Evolutionary conservation across 1,140 invertebrate species (phyloP).

Genomic region (Heterodera carotae): DNA sequence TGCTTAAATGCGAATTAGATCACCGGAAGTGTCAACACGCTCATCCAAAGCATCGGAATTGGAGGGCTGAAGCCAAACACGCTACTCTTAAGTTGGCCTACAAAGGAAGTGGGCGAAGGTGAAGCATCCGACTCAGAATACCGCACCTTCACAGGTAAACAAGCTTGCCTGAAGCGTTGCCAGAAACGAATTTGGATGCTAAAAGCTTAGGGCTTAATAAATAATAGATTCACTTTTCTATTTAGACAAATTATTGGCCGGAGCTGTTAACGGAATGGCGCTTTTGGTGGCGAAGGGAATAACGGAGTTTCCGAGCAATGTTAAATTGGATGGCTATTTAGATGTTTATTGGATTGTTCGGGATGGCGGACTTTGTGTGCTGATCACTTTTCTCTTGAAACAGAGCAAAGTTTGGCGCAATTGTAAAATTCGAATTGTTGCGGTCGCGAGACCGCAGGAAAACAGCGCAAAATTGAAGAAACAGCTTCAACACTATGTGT

Average conservation of each 20-base stretch:
- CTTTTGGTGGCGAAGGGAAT: slow-evolving; percentile 62
- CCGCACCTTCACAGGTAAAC: slow-evolving; percentile 56
- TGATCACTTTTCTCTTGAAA: slow-evolving; percentile 91
- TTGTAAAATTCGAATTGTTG: slow-evolving; percentile 96
- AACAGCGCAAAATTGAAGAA: slow-evolving; percentile 99
- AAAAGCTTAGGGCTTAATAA: too few relatives aligned
- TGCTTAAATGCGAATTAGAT: too few relatives aligned
- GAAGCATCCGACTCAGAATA: slow-evolving; percentile 54
- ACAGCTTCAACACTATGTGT: slow-evolving; percentile 93
- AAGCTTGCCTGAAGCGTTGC: slow-evolving; percentile 1
- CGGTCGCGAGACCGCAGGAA: slow-evolving; percentile 96
- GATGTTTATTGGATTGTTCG: slow-evolving; percentile 53
- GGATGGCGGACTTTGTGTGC: slow-evolving; percentile 83
- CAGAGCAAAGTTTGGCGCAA: slow-evolving; percentile 91
- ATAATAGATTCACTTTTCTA: slow-evolving; percentile 1
- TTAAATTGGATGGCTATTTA: slow-evolving; percentile 57
- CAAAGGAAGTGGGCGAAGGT: slow-evolving; percentile 73
- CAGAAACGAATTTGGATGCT: slow-evolving; percentile 1
- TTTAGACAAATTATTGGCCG: slow-evolving; percentile 55
- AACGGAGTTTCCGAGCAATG: slow-evolving; percentile 56
- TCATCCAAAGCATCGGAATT: slow-evolving; percentile 80
- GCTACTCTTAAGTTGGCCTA: slow-evolving; percentile 95
- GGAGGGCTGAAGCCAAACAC: slow-evolving; percentile 98
- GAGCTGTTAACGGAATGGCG: slow-evolving; percentile 60
- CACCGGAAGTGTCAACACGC: slow-evolving; percentile 74